phyloP scores from a whole-genome alignment of 2,888 invertebrate species.

The Dromius quadrimaculatus region DNA sequence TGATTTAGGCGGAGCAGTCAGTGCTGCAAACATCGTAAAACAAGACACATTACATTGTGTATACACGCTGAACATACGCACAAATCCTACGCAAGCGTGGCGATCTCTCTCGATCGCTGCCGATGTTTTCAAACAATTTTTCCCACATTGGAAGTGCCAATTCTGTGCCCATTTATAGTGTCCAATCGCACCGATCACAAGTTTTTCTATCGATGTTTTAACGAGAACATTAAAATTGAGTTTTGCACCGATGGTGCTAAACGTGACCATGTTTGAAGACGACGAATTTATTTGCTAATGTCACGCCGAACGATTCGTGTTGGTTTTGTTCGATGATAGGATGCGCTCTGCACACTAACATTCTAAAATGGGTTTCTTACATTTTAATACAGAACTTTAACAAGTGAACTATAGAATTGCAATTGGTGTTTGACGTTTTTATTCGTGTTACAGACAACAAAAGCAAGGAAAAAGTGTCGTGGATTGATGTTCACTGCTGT shows the following conservation, averaged over 20 bases:
- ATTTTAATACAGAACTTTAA: conserved; percentile 34
- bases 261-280: conserved; percentile 48
- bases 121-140: no score
- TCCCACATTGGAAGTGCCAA: conserved; percentile 42
- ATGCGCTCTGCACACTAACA: conserved; percentile 13
- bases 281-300: conserved; percentile 31
- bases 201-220: conserved; percentile 41
- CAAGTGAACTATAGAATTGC: conserved; percentile 37
- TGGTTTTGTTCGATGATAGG: conserved; percentile 31
- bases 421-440: conserved; percentile 40
- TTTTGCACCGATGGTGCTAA: conserved; percentile 31
- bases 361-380: conserved; percentile 24
- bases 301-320: conserved; percentile 28
- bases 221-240: conserved; percentile 48
- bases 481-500: conserved; percentile 1
- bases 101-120: not conserved
- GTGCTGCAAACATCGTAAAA: conserved; percentile 33
- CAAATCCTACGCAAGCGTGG: conserved; percentile 27
- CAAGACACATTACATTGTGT: conserved; percentile 49
- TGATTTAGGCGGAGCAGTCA: conserved; percentile 43
- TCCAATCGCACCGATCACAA: not conserved
- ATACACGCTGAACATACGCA: conserved; percentile 29
- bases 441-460: not conserved
- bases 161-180: conserved; percentile 41
- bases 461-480: no score